Base-by-base conservation (phyloP, 1,140 invertebrate genomes). In the Drosophila seguyi region DNA sequence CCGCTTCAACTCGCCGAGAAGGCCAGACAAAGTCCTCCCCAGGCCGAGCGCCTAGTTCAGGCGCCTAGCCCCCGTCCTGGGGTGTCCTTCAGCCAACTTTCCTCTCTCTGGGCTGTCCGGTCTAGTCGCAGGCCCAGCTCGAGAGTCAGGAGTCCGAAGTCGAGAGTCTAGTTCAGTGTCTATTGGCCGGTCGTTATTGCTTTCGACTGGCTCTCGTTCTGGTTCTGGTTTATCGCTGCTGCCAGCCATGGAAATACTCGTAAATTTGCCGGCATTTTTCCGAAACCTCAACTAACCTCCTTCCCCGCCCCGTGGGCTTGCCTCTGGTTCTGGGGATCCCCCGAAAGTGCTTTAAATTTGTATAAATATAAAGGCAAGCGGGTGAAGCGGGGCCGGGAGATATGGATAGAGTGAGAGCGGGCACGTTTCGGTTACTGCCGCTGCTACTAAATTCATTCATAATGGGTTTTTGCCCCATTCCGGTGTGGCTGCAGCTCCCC, bases 371-470 rank as follows among this genome's bases (percentile, higher is more conserved):
- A 52, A 16, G 65, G 62, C 16, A 16, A 25, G 18, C 20, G 36
- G 34, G 45, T 44, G 29, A 41, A 20, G 45, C 1, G 16, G 47
- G 38, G 31, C 29, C 36, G 31, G 13, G 34, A 53, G 36, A 41
- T 52, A 38, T n/a, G 67, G 42, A 38, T 31, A 34, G 29, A 50
- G 59, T n/a, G 42, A 25, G 53, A 58, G 52, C 71, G 66, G 71
- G 73, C 72, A 77, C 78, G 81, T 88, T 86, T 78, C 83, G 79
- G 75, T 68, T 79, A 85, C 75, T 87, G 82, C 78, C 63, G 56
- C 56, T 62, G 68, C 77, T 81, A 88, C 85, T 90, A 90, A 90
- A 90, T 90, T 90, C 85, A 90, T 90, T 90, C 85, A 90, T 90
- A 90, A 90, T 90, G 85, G 85, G 55, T 90, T 90, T 88, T 85